Evolutionary conservation across 2,797 vertebrate genomes (phyloP).

Genomic region (Enteromius treurensis): DNA sequence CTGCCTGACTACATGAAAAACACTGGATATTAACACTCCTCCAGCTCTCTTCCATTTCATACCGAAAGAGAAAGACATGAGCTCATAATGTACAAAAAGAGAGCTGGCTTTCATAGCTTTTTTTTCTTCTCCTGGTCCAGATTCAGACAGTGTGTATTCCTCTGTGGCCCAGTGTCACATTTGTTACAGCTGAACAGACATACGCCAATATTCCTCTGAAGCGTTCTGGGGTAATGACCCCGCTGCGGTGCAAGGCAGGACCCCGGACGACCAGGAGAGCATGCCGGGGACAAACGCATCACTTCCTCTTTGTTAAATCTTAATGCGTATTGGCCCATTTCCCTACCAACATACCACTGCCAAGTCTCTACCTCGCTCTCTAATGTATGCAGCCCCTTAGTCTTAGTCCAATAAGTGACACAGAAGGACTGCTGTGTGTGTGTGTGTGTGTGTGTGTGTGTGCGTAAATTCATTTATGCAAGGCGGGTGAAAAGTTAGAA

Average conservation of each 20-base stretch:
- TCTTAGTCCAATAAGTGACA: slow-evolving; percentile 64
- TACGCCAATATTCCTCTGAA: slow-evolving; percentile 40
- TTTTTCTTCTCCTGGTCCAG: slow-evolving; percentile 11
- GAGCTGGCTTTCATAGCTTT: slow-evolving; percentile 12
- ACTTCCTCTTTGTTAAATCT: slow-evolving; percentile 67
- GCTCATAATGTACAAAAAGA: slow-evolving; percentile 6
- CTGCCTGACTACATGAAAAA: slow-evolving; percentile 12
- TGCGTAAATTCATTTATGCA: slow-evolving; percentile 82
- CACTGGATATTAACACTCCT: slow-evolving; percentile 8
- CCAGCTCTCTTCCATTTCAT: not conserved
- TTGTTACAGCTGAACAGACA: slow-evolving; percentile 57
- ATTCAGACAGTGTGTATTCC: slow-evolving; percentile 45
- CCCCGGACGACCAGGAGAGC: slow-evolving; percentile 48
- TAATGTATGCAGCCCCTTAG: slow-evolving; percentile 61
- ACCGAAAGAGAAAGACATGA: slow-evolving; percentile 10
- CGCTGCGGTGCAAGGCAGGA: slow-evolving; percentile 33
- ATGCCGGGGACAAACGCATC: slow-evolving; percentile 55
- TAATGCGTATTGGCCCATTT: slow-evolving; percentile 61
- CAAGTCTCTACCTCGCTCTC: slow-evolving; percentile 41
- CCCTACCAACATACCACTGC: slow-evolving; percentile 52
- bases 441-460: slow-evolving; percentile 42
- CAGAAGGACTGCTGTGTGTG: slow-evolving; percentile 70
- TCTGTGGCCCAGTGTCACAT: slow-evolving; percentile 58
- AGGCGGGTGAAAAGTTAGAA: slow-evolving; percentile 89
- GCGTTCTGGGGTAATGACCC: slow-evolving; percentile 54